Percentiles rank a stretch among this genome's conserved stretches.
These are phyloP conservation scores for Babyrousa celebensis DNA, from an alignment of 2,797 vertebrate species.

Conservation along the genomic window DNA sequence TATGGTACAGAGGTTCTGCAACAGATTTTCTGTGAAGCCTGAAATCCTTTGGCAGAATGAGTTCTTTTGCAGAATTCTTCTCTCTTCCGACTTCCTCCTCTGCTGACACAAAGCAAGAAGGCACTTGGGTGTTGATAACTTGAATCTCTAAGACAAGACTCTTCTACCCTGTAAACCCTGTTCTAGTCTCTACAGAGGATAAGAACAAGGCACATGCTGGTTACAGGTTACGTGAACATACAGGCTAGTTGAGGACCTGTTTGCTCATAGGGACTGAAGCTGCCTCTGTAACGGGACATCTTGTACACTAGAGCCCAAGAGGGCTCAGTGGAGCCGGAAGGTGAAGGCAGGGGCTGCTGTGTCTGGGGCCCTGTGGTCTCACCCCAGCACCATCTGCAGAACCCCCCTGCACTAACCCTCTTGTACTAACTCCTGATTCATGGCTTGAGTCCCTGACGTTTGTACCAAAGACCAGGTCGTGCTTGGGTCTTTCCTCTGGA, in stretches of 20 bases:
- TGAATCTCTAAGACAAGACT: not conserved
- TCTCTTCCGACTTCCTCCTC: not conserved
- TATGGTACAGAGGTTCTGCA: constrained; percentile 84
- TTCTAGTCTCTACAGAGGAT: not conserved
- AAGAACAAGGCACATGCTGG: not conserved
- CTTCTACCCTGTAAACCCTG: not conserved
- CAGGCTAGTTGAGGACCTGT: not conserved
- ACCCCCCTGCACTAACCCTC: not conserved
- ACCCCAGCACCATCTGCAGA: not conserved
- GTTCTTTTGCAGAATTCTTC: not conserved
- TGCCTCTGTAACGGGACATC: not conserved
- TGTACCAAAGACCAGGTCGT: not conserved
- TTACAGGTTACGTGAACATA: not conserved
- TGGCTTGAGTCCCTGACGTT: not conserved
- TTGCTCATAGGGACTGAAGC: not conserved
- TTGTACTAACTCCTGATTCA: constrained; percentile 34
- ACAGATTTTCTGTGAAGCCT: not conserved
- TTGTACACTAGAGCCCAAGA: not conserved
- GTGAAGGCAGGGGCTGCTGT: not conserved
- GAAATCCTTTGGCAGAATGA: constrained; percentile 2
- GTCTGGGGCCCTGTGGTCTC: not conserved
- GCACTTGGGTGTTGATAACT: not conserved
- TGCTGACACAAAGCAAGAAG: not conserved
- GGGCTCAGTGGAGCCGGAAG: not conserved
- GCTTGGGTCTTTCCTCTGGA: not conserved